Conservation (phyloP, 2,797 vertebrate genomes). For the Prionace glauca region DNA sequence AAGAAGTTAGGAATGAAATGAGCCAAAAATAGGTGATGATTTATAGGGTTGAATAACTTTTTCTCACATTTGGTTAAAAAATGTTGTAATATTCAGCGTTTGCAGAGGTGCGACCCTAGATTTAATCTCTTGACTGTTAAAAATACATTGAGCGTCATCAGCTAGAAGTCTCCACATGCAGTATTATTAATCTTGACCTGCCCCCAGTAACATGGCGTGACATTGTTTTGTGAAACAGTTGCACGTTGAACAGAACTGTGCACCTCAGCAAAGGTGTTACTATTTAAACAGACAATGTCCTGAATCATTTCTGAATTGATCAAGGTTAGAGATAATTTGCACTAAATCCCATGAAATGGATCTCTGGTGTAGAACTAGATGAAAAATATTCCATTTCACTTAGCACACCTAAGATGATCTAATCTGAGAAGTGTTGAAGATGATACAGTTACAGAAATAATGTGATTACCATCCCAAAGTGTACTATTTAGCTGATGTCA, state of each 20-base stretch:
- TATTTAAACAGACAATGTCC: neutral
- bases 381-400: constrained; percentile 29
- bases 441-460: constrained; percentile 13
- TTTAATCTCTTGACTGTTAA: neutral
- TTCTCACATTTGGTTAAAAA: neutral
- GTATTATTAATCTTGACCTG: neutral
- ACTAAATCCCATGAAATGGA: constrained; percentile 8
- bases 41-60: neutral
- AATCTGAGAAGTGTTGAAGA: neutral
- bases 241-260: neutral
- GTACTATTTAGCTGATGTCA: neutral
- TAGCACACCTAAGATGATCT: neutral
- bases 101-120: neutral
- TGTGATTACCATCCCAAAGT: constrained; percentile 7
- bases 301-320: neutral
- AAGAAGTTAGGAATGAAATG: neutral
- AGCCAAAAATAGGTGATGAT: neutral
- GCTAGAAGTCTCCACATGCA: neutral
- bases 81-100: neutral
- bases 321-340: constrained; percentile 23
- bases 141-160: neutral
- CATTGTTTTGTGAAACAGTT: neutral
- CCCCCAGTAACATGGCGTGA: neutral
- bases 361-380: too few species aligned
- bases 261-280: neutral